phyloP scores from a whole-genome alignment of 2,888 invertebrate genomes.

The Nezara viridula region DNA sequence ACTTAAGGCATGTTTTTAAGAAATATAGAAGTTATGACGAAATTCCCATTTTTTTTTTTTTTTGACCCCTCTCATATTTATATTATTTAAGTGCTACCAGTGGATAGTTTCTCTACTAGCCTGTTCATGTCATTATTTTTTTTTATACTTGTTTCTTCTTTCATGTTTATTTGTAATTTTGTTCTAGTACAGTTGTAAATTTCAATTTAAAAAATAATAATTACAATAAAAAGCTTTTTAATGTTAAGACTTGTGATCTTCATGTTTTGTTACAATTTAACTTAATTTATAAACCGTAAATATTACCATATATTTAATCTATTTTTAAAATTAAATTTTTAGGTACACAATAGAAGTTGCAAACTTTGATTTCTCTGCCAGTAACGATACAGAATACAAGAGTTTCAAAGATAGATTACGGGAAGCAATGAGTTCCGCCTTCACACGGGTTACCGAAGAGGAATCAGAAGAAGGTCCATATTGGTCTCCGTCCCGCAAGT shows the following conservation, averaged over 20 bases:
- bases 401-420: conserved; percentile 86
- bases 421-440: conserved; percentile 80
- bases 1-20: too few relatives aligned
- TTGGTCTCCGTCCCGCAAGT: conserved; percentile 66
- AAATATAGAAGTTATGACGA: too few relatives aligned
- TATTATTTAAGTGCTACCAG: too few relatives aligned
- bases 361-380: conserved; percentile 86
- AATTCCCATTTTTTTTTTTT: too few relatives aligned
- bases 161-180: too few relatives aligned
- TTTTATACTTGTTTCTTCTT: too few relatives aligned
- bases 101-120: too few relatives aligned
- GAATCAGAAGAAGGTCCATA: conserved; percentile 66
- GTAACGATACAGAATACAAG: conserved; percentile 83
- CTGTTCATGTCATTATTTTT: too few relatives aligned
- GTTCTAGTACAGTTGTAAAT: too few relatives aligned
- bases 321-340: background rate
- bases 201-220: too few relatives aligned
- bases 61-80: too few relatives aligned
- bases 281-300: background rate
- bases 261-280: background rate
- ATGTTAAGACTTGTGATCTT: background rate
- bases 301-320: background rate
- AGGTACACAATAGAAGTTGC: conserved; percentile 83
- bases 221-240: too few relatives aligned
- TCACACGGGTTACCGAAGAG: conserved; percentile 67